Conservation (phyloP, 2,113 vertebrate genomes). For the Acrocephalus kingi region DNA sequence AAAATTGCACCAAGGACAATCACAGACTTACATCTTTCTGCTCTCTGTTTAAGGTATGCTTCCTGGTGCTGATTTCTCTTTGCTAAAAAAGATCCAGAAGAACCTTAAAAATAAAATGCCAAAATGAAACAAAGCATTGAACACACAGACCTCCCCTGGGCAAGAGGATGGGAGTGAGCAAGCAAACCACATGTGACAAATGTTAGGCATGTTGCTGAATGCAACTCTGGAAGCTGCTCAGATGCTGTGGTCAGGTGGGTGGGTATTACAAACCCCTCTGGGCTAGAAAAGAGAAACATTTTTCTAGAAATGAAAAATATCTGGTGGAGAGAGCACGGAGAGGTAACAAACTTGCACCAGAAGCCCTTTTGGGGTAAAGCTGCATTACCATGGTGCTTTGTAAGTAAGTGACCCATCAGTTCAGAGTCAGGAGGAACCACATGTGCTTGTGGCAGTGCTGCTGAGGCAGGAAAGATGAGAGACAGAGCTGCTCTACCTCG, state of each 20-base stretch:
- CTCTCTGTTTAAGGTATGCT: neutral
- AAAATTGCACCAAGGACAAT: neutral
- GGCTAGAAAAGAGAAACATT: neutral
- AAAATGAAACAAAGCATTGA: neutral
- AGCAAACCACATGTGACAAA: neutral
- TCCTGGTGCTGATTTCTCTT: neutral
- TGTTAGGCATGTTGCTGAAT: neutral
- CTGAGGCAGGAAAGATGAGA: neutral
- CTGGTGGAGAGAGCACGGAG: neutral
- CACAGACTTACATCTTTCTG: neutral
- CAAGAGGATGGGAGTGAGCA: neutral
- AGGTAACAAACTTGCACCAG: neutral
- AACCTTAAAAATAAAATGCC: neutral
- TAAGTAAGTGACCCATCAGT: neutral
- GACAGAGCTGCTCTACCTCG: neutral
- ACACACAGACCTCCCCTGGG: neutral
- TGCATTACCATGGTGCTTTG: rapidly evolving
- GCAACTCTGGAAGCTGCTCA: neutral
- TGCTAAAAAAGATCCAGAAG: neutral
- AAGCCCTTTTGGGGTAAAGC: neutral
- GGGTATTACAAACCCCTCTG: neutral
- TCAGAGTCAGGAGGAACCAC: neutral
- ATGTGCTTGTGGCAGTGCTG: neutral
- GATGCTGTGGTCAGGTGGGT: neutral
- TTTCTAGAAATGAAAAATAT: neutral